These are phyloP conservation scores for Euplexia lucipara DNA, from an alignment of 2,888 invertebrate species.

Conservation along the genomic window DNA sequence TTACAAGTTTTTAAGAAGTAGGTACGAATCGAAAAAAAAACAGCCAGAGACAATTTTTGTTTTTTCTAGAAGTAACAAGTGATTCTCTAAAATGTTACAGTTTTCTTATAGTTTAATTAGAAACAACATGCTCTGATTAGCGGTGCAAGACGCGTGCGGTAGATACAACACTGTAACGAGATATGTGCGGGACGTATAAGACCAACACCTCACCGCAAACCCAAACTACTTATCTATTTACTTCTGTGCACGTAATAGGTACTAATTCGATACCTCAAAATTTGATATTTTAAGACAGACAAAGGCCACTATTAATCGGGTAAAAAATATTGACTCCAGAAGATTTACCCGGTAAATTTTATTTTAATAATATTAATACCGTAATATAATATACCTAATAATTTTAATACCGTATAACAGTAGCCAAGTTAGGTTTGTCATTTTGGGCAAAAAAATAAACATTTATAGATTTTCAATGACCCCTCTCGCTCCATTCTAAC, in stretches of 20 bases:
- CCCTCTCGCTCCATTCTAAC: too few species aligned
- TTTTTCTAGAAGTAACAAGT: constrained; percentile 7
- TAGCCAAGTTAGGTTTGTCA: too few species aligned
- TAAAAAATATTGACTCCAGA: too few species aligned
- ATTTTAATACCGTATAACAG: too few species aligned
- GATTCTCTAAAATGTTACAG: constrained; percentile 24
- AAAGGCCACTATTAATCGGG: neutral
- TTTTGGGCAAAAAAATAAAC: too few species aligned
- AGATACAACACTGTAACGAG: constrained; percentile 51
- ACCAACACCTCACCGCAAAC: constrained; percentile 51
- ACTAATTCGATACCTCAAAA: constrained; percentile 15
- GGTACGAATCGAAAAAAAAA: too few species aligned
- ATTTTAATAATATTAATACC: neutral
- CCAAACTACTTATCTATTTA: constrained; percentile 29
- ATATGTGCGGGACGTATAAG: constrained; percentile 53
- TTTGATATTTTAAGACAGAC: neutral
- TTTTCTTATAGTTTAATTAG: constrained; percentile 53
- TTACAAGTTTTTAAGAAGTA: too few species aligned
- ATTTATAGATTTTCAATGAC: too few species aligned
- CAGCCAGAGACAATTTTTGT: neutral
- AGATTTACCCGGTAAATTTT: too few species aligned
- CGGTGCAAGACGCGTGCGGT: constrained; percentile 50
- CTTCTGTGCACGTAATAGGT: constrained; percentile 7
- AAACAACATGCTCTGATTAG: constrained; percentile 60
- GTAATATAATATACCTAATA: too few species aligned